Base-by-base conservation (phyloP, 2,113 vertebrate species). In the Mionectes macconnelli region DNA sequence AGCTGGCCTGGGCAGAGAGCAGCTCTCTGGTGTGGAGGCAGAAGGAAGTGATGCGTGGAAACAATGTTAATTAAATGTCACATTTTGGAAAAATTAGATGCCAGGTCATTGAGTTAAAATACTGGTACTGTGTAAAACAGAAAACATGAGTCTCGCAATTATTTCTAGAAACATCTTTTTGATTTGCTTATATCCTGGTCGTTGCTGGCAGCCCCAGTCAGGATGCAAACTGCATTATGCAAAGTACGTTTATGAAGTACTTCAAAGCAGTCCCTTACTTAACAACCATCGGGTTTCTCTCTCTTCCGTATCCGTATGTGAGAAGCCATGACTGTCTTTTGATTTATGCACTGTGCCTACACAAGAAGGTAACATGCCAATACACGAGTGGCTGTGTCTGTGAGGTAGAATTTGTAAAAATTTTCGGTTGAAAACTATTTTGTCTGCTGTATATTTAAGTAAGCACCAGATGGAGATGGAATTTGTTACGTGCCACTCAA, bases 251-350 rank as follows among this genome's bases (percentile, higher is more conserved):
- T 55, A 21, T 62, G 69, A 68, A 83, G 66, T 62, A 80, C 78
- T 87, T 95, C 80, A 95, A 91, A 97, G 93, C 47, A 59, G 47
- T 53, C 55, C 22, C 39, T 68, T 77, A 12, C 75, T 91, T 85
- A 72, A 76, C 0, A 4, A 76, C 31, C 0, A 0, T 16, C 30
- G 56, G 22, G 12, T 56, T 89, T 62, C 40, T 87, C n/a, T 69
- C 25, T 67, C 45, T 92, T 78, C 69, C 81, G 18, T 66, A 69
- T 66, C 67, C 45, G 1, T 86, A 55, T 33, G 72, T 73, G 66
- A 94, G 90, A 88, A 92, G 45, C 74, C 78, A 60, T 47, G 85
- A 49, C n/a, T 82, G 28, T 53, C 40, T 83, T 40, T 28, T 82
- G 12, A 6, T 76, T 30, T 83, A 47, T 87, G 60, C 53, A 31